These are phyloP conservation scores for Sinosuthora webbiana DNA, from an alignment of 2,113 vertebrate genomes.

Conservation along the genomic window DNA sequence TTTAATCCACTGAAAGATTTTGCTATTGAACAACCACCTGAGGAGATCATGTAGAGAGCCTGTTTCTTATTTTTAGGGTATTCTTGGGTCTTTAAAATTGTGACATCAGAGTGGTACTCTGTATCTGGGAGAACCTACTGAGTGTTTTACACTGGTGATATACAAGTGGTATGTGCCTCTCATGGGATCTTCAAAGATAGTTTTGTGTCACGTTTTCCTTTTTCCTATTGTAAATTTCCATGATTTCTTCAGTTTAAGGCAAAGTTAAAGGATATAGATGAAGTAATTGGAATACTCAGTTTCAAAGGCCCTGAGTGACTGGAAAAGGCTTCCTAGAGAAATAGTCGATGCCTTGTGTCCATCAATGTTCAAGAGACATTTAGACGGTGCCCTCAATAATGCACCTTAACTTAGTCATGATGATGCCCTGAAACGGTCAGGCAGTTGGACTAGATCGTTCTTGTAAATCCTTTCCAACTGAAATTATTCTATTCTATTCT, in stretches of 20 bases:
- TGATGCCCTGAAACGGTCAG: background rate
- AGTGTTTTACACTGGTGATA: background rate
- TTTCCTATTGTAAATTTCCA: background rate
- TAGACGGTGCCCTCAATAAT: background rate
- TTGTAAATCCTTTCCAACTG: background rate
- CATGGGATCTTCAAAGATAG: background rate
- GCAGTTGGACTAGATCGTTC: accelerated
- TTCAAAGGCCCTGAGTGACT: background rate
- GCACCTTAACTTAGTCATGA: background rate
- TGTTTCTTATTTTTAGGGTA: background rate
- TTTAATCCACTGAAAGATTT: background rate
- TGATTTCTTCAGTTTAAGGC: background rate
- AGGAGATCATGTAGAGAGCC: background rate
- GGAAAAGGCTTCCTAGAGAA: background rate
- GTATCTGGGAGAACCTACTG: background rate
- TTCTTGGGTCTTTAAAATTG: background rate
- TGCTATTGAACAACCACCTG: background rate
- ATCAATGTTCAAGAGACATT: background rate
- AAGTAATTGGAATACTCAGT: accelerated
- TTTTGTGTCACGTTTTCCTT: background rate
- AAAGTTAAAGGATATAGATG: background rate
- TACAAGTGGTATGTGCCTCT: background rate
- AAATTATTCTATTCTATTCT: background rate
- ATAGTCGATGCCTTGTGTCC: background rate
- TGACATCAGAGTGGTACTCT: background rate